Evolutionary conservation across 2,888 invertebrate genomes (phyloP).

Genomic region (Poecilobothrus nobilitatus): DNA sequence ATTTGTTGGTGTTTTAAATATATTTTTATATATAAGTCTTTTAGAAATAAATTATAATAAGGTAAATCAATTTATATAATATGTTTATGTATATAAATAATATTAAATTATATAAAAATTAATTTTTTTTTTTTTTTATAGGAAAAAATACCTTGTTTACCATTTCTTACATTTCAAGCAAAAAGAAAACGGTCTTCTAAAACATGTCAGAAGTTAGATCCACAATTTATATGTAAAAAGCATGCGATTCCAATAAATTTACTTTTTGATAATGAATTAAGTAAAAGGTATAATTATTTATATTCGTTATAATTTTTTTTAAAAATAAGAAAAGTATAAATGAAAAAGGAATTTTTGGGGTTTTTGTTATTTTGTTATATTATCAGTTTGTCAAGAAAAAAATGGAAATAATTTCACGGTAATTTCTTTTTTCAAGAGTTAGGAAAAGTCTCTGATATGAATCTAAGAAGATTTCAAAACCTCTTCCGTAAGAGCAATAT

Average conservation of each 20-base stretch:
- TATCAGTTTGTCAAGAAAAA: no score
- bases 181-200: neutral
- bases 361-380: no score
- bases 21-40: constrained; percentile 68
- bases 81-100: neutral
- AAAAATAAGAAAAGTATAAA: no score
- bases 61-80: constrained; percentile 26
- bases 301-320: neutral
- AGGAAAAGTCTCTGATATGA: no score
- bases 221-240: constrained; percentile 20
- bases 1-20: constrained; percentile 75
- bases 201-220: neutral
- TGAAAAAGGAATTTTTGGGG: no score
- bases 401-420: no score
- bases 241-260: constrained; percentile 18
- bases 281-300: neutral
- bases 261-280: constrained; percentile 2
- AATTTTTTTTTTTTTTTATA: constrained; percentile 9
- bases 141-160: constrained; percentile 39
- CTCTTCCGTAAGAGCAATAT: no score
- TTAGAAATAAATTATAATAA: constrained; percentile 40
- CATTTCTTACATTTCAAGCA: constrained; percentile 24
- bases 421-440: no score
- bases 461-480: no score
- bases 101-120: constrained; percentile 9